Evolutionary conservation across 2,888 invertebrate genomes (phyloP).

Genomic region (Lasioglossum villosulum): DNA sequence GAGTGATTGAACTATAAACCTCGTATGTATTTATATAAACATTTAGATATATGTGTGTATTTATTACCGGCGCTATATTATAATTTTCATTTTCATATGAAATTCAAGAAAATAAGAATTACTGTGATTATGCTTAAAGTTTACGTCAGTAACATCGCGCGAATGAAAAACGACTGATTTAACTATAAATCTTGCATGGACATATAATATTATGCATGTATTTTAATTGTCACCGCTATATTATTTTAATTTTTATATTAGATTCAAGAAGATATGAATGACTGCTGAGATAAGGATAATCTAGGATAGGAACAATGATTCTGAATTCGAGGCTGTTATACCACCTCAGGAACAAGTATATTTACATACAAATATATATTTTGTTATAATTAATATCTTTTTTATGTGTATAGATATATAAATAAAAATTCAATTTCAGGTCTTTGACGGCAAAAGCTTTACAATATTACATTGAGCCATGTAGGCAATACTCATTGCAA

Average conservation of each 20-base stretch:
- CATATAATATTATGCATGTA: background rate
- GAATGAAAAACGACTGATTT: background rate
- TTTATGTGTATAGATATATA: background rate
- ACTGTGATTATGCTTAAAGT: background rate
- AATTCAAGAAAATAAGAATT: no score
- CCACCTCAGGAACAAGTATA: slow-evolving; percentile 40
- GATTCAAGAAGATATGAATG: background rate
- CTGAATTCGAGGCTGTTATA: slow-evolving; percentile 4
- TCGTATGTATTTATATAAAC: background rate
- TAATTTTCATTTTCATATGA: no score
- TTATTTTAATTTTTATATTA: slow-evolving; percentile 21
- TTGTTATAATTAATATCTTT: background rate
- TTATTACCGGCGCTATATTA: background rate
- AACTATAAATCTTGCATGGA: background rate
- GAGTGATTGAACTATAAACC: background rate
- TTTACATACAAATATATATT: slow-evolving; percentile 4
- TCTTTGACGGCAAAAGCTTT: slow-evolving; percentile 17
- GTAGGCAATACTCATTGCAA: slow-evolving; percentile 22
- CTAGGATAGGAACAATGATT: background rate
- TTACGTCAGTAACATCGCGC: background rate
- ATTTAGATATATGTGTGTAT: background rate
- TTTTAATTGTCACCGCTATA: background rate
- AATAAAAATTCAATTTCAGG: slow-evolving; percentile 50
- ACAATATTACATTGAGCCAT: slow-evolving; percentile 1
- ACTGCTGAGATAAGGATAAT: background rate